Percentiles rank a stretch among this genome's conserved stretches.
Evolutionary conservation across 2,888 invertebrate species (phyloP).

Genomic region (Atethmia centrago): DNA sequence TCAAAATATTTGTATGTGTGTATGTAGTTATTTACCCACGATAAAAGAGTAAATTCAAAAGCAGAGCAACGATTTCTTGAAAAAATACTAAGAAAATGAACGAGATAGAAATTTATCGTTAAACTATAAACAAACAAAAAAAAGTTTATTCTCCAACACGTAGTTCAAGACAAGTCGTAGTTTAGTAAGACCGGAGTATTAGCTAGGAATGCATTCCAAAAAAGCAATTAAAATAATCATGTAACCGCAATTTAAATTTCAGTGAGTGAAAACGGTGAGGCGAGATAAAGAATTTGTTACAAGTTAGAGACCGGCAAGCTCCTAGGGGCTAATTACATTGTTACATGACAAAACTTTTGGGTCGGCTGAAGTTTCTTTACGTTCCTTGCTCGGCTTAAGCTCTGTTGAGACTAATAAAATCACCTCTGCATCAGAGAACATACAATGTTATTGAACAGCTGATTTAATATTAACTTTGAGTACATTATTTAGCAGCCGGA

Average conservation of each 20-base stretch:
- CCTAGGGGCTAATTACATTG: slow-evolving; percentile 88
- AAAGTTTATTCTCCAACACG: neutral
- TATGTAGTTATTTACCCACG: neutral
- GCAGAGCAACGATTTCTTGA: neutral
- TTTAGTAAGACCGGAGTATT: neutral
- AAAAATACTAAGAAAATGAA: neutral
- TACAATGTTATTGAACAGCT: slow-evolving; percentile 75
- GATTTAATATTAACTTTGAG: slow-evolving; percentile 68
- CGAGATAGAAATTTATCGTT: neutral
- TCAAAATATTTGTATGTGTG: neutral
- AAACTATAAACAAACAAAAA: neutral
- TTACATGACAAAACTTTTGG: slow-evolving; percentile 89
- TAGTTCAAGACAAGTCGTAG: neutral
- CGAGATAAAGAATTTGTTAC: slow-evolving; percentile 87
- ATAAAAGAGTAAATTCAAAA: neutral
- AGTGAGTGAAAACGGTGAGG: slow-evolving; percentile 82
- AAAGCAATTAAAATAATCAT: slow-evolving; percentile 64
- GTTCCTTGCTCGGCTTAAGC: slow-evolving; percentile 81
- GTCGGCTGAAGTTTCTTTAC: slow-evolving; percentile 86
- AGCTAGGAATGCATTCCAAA: slow-evolving; percentile 35
- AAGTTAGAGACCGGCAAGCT: slow-evolving; percentile 80
- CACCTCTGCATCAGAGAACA: slow-evolving; percentile 82
- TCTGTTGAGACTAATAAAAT: slow-evolving; percentile 83
- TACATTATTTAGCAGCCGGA: slow-evolving; percentile 63
- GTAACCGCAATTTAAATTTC: slow-evolving; percentile 78